Conservation (phyloP, 2,797 vertebrate genomes). For the Erithacus rubecula region DNA sequence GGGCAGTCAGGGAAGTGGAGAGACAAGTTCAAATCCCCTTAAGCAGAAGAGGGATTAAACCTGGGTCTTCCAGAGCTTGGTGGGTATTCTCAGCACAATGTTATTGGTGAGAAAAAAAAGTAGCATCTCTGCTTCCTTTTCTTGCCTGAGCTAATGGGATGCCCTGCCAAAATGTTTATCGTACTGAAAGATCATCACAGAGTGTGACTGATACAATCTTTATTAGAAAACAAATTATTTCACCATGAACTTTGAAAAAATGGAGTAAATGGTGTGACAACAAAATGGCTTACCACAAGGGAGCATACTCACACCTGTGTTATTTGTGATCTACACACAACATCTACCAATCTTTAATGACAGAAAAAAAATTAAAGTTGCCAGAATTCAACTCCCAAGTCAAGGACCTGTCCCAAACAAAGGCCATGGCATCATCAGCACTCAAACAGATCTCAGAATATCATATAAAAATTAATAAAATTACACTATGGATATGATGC, state of each 20-base stretch:
- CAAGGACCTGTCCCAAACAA: not conserved
- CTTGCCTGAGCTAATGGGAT: not conserved
- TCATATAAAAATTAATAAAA: not conserved
- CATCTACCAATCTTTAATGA: not conserved
- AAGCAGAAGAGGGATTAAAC: slow-evolving; percentile 37
- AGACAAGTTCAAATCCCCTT: slow-evolving; percentile 61
- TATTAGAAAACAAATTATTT: slow-evolving; percentile 62
- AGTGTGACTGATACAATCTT: slow-evolving; percentile 53
- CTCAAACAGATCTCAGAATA: not conserved
- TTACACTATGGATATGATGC: not conserved
- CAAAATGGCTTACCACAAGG: slow-evolving; percentile 68
- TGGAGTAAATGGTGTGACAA: slow-evolving; percentile 9
- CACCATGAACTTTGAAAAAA: slow-evolving; percentile 33
- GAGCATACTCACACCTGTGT: slow-evolving; percentile 69
- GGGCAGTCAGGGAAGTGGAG: slow-evolving; percentile 53
- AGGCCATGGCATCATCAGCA: not conserved
- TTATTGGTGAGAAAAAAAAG: slow-evolving; percentile 47
- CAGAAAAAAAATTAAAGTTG: not conserved
- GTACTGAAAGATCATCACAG: slow-evolving; percentile 15
- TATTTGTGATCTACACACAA: not conserved
- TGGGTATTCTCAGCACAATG: not conserved
- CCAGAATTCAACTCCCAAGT: not conserved
- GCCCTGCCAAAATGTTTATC: slow-evolving; percentile 27
- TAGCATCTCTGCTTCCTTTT: slow-evolving; percentile 25
- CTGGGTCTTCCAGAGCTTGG: not conserved